A percentile compares a stretch with the other conserved stretches of the same genome.
Evolutionary conservation across 2,797 vertebrate genomes (phyloP).

Genomic region (Argentina silus): DNA sequence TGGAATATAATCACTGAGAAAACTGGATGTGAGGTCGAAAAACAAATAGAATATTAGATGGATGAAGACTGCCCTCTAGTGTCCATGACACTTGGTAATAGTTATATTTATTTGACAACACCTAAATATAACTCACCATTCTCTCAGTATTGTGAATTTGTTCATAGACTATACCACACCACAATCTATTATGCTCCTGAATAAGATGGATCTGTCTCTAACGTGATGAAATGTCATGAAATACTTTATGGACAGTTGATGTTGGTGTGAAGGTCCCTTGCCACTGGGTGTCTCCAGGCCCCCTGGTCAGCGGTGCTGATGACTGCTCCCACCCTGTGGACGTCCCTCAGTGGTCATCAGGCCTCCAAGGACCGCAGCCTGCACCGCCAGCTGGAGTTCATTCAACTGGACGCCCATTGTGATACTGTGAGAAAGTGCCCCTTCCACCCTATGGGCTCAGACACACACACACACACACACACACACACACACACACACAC

Average conservation of each 20-base stretch:
- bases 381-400: neutral
- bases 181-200: no score
- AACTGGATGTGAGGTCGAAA: neutral
- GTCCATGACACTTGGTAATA: neutral
- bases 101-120: neutral
- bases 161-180: no score
- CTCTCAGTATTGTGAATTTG: no score
- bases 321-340: neutral
- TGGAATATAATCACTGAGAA: neutral
- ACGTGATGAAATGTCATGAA: no score
- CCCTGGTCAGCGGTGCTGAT: neutral
- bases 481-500: neutral
- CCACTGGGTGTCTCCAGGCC: neutral
- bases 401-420: neutral
- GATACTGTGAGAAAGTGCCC: slow-evolving; percentile 5
- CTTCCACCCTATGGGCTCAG: neutral
- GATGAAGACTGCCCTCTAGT: neutral
- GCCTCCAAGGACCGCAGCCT: neutral
- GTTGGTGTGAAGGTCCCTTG: neutral
- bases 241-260: neutral
- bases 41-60: neutral
- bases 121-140: no score
- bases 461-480: neutral
- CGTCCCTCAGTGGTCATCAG: neutral
- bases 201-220: no score